A percentile compares a stretch with the other conserved stretches of the same genome.
phyloP scores from a whole-genome alignment of 2,888 invertebrate genomes.

The Galerucella nymphaeae region DNA sequence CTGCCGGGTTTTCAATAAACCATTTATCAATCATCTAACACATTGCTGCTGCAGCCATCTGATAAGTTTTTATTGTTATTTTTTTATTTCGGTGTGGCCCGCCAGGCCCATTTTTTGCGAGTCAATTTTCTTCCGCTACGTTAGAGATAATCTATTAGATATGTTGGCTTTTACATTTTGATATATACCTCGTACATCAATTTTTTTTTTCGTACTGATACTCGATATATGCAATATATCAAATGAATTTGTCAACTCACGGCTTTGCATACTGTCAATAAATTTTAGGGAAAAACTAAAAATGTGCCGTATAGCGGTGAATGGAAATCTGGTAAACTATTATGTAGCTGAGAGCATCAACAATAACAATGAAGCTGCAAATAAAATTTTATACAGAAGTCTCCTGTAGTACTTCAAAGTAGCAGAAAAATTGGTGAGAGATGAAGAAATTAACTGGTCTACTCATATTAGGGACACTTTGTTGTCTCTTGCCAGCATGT shows the following conservation, averaged over 20 bases:
- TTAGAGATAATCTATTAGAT: constrained; percentile 46
- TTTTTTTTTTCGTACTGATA: constrained; percentile 41
- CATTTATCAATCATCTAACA: constrained; percentile 55
- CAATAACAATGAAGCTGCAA: too few relatives aligned
- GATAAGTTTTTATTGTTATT: constrained; percentile 46
- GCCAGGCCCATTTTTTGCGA: constrained; percentile 39
- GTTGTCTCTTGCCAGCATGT: too few relatives aligned
- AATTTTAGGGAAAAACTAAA: constrained; percentile 25
- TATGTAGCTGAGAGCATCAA: too few relatives aligned
- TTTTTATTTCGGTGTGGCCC: constrained; percentile 37
- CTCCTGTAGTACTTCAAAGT: too few relatives aligned
- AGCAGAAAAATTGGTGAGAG: too few relatives aligned
- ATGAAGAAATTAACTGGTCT: too few relatives aligned
- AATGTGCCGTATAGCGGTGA: too few relatives aligned
- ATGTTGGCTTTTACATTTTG: constrained; percentile 44
- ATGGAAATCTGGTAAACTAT: too few relatives aligned
- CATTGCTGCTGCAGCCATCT: constrained; percentile 51
- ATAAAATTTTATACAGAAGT: too few relatives aligned
- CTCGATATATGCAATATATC: constrained; percentile 42
- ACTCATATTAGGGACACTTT: too few relatives aligned
- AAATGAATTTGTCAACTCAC: constrained; percentile 44
- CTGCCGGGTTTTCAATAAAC: constrained; percentile 52
- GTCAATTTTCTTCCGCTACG: constrained; percentile 46
- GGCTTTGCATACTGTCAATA: constrained; percentile 24
- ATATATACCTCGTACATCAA: constrained; percentile 42